Conservation (phyloP, 2,888 invertebrate species). For the Calameuta pallipes region DNA sequence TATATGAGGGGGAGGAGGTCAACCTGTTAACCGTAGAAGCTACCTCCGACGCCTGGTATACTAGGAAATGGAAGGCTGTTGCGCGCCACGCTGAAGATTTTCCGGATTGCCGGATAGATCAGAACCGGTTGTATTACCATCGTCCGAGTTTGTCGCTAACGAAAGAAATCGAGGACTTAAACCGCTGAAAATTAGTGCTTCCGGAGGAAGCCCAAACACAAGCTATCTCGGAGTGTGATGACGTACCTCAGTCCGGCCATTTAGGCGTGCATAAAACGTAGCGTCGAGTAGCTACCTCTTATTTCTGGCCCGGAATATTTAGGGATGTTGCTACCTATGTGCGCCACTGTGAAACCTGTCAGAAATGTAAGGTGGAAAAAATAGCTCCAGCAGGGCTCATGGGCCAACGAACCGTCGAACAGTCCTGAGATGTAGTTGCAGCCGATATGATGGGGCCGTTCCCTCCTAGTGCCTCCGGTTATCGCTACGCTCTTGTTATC, state of each 20-base stretch:
- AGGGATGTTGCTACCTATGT: conserved; percentile 38
- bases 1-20: too few relatives aligned
- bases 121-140: neutral
- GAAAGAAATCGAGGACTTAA: neutral
- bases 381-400: conserved; percentile 34
- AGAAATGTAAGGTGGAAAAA: conserved; percentile 32
- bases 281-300: conserved; percentile 17
- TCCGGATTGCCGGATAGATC: conserved; percentile 8
- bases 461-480: conserved; percentile 25
- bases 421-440: conserved; percentile 26
- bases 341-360: conserved; percentile 34
- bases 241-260: conserved; percentile 36
- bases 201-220: neutral
- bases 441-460: conserved; percentile 35
- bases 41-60: conserved; percentile 5
- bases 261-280: conserved; percentile 35
- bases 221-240: conserved; percentile 26
- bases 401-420: conserved; percentile 23
- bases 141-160: neutral
- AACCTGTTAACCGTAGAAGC: neutral
- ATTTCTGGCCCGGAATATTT: conserved; percentile 38
- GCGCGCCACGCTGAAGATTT: neutral
- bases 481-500: conserved; percentile 27
- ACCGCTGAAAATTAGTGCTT: conserved; percentile 8
- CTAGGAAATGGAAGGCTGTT: neutral